phyloP scores from a whole-genome alignment of 2,797 vertebrate genomes.

The Octomys mimax region DNA sequence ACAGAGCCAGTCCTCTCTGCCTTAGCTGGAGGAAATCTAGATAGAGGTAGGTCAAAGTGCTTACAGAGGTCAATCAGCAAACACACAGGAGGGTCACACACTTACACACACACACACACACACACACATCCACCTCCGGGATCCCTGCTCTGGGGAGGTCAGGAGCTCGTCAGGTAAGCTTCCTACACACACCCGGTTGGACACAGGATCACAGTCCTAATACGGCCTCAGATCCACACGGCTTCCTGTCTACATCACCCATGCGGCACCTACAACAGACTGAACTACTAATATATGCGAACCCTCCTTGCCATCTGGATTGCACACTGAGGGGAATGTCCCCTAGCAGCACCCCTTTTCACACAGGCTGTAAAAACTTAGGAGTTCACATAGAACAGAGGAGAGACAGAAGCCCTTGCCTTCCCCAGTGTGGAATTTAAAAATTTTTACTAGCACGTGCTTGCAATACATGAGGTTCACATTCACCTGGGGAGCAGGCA shows the following conservation, averaged over 20 bases:
- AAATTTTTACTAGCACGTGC: not conserved
- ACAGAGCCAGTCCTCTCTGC: not conserved
- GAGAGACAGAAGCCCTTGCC: not conserved
- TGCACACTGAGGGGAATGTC: constrained; percentile 28
- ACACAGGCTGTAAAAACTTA: constrained; percentile 18
- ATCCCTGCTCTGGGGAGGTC: not conserved
- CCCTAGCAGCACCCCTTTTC: not conserved
- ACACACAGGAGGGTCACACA: not conserved
- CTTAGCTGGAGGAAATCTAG: constrained; percentile 17
- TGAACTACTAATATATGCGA: not conserved
- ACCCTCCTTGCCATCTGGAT: not conserved
- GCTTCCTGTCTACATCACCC: not conserved
- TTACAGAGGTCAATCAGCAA: constrained; percentile 17
- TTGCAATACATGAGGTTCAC: not conserved
- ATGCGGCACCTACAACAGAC: not conserved
- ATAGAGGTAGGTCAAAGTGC: not conserved
- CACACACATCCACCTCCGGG: not conserved
- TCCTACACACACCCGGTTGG: not conserved
- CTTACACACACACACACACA: not conserved
- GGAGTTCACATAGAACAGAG: not conserved
- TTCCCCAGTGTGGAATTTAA: not conserved
- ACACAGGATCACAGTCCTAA: not conserved
- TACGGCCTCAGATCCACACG: not conserved
- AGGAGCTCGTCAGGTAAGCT: not conserved
- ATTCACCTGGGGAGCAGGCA: not conserved